phyloP scores from a whole-genome alignment of 2,888 invertebrate species.

The Clepsis dumicolana region DNA sequence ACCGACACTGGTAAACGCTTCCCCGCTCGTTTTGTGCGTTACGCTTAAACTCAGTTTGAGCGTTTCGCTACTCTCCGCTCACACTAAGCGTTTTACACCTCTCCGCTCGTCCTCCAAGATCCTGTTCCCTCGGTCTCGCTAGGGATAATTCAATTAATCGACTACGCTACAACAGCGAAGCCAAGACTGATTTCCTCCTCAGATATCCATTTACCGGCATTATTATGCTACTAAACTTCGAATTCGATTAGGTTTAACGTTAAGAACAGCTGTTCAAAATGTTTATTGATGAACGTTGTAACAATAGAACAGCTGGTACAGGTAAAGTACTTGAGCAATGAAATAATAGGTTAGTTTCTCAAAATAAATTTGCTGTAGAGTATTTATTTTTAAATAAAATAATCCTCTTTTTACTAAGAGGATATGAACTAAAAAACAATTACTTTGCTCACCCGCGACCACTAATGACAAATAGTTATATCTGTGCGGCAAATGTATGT shows the following conservation, averaged over 20 bases:
- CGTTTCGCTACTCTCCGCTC: conserved; percentile 24
- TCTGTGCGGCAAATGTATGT: no score
- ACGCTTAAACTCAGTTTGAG: conserved; percentile 13
- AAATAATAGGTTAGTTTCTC: conserved; percentile 15
- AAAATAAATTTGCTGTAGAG: not conserved
- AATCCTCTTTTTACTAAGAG: not conserved
- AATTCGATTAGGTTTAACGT: conserved; percentile 70
- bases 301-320: conserved; percentile 21
- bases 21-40: conserved; percentile 43
- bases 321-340: conserved; percentile 6
- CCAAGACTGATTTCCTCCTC: conserved; percentile 77
- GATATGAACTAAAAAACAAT: no score
- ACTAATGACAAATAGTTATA: no score
- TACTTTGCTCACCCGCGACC: no score
- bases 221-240: conserved; percentile 74
- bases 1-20: conserved; percentile 44
- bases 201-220: conserved; percentile 79
- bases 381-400: not conserved
- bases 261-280: conserved; percentile 52
- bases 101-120: conserved; percentile 47
- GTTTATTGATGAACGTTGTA: conserved; percentile 46
- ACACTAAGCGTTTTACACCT: conserved; percentile 54
- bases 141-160: conserved; percentile 81
- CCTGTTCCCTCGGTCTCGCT: conserved; percentile 64
- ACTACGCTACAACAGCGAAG: conserved; percentile 70